phyloP scores from a whole-genome alignment of 2,888 invertebrate genomes.

The Lepidonotus clava region DNA sequence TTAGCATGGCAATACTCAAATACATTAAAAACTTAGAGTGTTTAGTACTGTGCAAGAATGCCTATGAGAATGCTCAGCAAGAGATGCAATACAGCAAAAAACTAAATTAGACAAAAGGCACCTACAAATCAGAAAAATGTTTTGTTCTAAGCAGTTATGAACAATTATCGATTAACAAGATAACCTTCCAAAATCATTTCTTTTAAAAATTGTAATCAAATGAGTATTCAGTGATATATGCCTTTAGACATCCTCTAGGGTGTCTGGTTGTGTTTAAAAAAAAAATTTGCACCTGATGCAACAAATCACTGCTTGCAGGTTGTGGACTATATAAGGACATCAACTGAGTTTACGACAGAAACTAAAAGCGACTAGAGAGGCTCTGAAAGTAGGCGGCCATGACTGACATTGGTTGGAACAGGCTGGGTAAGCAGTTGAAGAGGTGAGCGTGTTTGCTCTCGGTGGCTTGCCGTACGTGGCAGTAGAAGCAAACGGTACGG shows the following conservation, averaged over 20 bases:
- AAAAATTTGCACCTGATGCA: not conserved
- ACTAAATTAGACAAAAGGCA: constrained; percentile 24
- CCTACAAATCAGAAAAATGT: constrained; percentile 17
- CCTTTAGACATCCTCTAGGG: not conserved
- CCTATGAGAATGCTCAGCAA: not conserved
- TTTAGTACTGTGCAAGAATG: constrained; percentile 7
- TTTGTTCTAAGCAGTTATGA: not conserved
- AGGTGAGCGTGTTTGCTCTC: constrained; percentile 2
- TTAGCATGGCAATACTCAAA: no score
- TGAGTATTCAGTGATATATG: not conserved
- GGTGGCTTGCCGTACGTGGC: not conserved
- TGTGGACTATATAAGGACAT: constrained; percentile 2
- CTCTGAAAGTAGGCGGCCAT: not conserved
- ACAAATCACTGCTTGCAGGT: not conserved
- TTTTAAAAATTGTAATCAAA: not conserved
- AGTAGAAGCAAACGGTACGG: not conserved
- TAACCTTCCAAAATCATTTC: not conserved
- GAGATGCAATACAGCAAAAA: constrained; percentile 36
- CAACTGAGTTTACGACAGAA: constrained; percentile 7
- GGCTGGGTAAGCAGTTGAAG: not conserved
- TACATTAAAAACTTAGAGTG: not conserved
- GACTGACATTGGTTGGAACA: not conserved
- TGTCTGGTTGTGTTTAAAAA: not conserved
- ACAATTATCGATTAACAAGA: not conserved
- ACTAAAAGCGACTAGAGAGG: constrained; percentile 5